Conservation (phyloP, 2,113 vertebrate species). For the Xyrauchen texanus region DNA sequence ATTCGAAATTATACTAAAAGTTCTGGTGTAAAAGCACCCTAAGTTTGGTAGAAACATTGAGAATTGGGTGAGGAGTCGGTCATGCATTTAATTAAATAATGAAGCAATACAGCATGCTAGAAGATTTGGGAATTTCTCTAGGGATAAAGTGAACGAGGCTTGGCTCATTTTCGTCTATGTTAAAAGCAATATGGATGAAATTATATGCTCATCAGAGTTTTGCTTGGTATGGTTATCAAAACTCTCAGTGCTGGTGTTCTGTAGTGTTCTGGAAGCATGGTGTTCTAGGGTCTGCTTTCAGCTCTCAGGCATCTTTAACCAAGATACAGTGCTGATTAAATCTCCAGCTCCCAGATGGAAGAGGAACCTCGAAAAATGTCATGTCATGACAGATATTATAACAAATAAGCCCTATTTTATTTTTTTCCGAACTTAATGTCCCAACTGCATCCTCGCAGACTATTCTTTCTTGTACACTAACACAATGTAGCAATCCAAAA, state of each 20-base stretch:
- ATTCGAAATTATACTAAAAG: not conserved
- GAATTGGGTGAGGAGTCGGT: conserved; percentile 28
- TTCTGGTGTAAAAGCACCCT: not conserved
- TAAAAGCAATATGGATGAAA: conserved; percentile 52
- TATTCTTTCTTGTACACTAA: too few species aligned
- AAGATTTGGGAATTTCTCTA: conserved; percentile 30
- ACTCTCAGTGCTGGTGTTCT: conserved; percentile 51
- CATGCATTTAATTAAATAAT: conserved; percentile 44
- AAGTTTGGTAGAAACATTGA: conserved; percentile 31
- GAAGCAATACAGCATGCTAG: not conserved
- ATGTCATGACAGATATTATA: too few species aligned
- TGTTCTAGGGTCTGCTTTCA: not conserved
- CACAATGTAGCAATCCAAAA: too few species aligned
- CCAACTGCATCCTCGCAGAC: too few species aligned
- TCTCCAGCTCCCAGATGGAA: too few species aligned
- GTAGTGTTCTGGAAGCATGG: conserved; percentile 17
- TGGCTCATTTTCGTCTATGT: conserved; percentile 29
- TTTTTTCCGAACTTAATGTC: too few species aligned
- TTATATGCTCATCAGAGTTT: conserved; percentile 64
- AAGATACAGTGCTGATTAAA: too few species aligned
- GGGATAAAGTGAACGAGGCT: conserved; percentile 22
- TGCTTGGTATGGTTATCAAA: conserved; percentile 70
- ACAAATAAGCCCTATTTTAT: too few species aligned
- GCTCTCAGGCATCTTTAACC: not conserved
- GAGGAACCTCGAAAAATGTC: too few species aligned